Evolutionary conservation across 2,113 vertebrate species (phyloP).

Genomic region (Heptranchias perlo): DNA sequence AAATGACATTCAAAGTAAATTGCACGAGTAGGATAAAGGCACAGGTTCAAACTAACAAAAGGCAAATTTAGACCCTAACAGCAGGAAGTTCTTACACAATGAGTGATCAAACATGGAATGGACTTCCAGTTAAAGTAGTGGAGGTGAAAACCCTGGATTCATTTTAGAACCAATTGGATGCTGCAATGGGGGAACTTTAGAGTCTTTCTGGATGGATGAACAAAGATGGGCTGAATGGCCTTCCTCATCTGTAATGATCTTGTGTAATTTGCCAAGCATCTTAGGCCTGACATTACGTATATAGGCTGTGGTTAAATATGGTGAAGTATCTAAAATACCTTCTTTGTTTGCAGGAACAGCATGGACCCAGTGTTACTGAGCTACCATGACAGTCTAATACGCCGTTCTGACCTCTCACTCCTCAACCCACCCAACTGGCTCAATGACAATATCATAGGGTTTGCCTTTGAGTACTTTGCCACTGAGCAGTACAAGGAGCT

Average conservation of each 20-base stretch:
- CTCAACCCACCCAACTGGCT: slow-evolving; percentile 90
- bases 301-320: not conserved
- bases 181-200: not conserved
- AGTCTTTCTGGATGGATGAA: not conserved
- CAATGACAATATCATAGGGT: slow-evolving; percentile 90
- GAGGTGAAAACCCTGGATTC: not conserved
- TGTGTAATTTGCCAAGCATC: not conserved
- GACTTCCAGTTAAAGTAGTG: not conserved
- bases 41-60: not conserved
- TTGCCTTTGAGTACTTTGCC: slow-evolving; percentile 88
- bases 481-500: slow-evolving; percentile 68
- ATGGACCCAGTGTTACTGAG: slow-evolving; percentile 94
- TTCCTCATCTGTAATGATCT: not conserved
- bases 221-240: not conserved
- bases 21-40: not conserved
- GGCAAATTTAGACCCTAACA: too few relatives aligned
- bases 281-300: not conserved
- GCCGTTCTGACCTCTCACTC: slow-evolving; percentile 78
- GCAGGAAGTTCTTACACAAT: too few relatives aligned
- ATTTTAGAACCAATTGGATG: not conserved
- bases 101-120: too few relatives aligned
- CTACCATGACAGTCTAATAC: slow-evolving; percentile 87
- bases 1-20: slow-evolving; percentile 7
- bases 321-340: not conserved
- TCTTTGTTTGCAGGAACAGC: slow-evolving; percentile 41